A percentile compares a stretch with the other conserved stretches of the same genome.
Evolutionary conservation across 2,797 vertebrate genomes (phyloP).

Genomic region (Diplodus puntazzo): DNA sequence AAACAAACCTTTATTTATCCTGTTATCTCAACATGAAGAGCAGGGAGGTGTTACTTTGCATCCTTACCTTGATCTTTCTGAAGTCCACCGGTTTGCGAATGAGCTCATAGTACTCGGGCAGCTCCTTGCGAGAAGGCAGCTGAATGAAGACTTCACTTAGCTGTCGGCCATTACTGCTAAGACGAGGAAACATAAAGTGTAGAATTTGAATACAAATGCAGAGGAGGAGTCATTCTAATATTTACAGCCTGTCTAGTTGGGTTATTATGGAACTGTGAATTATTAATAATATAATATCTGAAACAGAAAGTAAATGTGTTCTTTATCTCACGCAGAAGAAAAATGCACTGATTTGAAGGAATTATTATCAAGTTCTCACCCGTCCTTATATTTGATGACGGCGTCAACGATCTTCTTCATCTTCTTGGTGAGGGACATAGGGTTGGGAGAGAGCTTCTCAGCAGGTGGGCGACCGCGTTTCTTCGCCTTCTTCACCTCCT

Average conservation of each 20-base stretch:
- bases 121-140: constrained; percentile 95
- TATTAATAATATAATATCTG: no score
- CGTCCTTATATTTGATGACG: constrained; percentile 97
- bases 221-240: no score
- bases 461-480: constrained; percentile 94
- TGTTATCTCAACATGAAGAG: neutral
- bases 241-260: no score
- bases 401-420: constrained; percentile 97
- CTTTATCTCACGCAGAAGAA: no score
- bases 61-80: constrained; percentile 95
- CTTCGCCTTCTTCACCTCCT: constrained; percentile 94
- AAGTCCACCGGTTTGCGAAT: constrained; percentile 98
- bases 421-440: constrained; percentile 94
- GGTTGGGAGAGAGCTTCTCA: constrained; percentile 96
- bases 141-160: constrained; percentile 98
- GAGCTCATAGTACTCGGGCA: constrained; percentile 97
- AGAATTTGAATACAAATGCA: no score
- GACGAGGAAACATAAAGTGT: neutral
- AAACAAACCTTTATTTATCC: no score
- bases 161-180: constrained; percentile 90
- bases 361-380: constrained; percentile 80
- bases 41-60: rapidly evolving
- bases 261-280: no score
- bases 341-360: no score
- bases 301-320: no score